Conservation (phyloP, 2,888 invertebrate genomes). For the Plemyria rubiginata region DNA sequence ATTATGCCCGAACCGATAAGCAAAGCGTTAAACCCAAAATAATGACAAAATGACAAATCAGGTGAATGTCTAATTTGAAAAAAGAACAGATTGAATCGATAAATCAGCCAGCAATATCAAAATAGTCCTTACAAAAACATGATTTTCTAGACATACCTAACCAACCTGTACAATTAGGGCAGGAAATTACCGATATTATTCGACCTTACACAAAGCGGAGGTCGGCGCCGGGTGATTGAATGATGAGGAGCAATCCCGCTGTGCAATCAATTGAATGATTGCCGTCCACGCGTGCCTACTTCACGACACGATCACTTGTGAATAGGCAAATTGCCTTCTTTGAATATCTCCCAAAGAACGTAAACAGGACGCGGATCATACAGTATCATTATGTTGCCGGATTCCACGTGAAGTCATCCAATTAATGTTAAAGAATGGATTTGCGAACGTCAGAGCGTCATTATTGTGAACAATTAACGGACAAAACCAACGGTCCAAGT, state of each 20-base stretch:
- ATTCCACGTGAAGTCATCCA: slow-evolving; percentile 62
- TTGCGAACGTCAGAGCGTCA: slow-evolving; percentile 40
- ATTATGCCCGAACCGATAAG: too few species aligned
- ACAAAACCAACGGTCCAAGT: slow-evolving; percentile 34
- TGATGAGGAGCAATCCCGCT: slow-evolving; percentile 66
- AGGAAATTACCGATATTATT: slow-evolving; percentile 35
- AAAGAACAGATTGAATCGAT: neutral
- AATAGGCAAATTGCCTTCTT: slow-evolving; percentile 32
- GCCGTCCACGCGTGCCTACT: slow-evolving; percentile 42
- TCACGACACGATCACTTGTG: slow-evolving; percentile 11
- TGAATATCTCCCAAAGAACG: slow-evolving; percentile 17
- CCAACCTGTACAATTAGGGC: slow-evolving; percentile 30
- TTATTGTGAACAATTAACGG: slow-evolving; percentile 43
- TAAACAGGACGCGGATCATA: slow-evolving; percentile 21
- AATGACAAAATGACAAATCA: too few species aligned
- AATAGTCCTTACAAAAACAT: slow-evolving; percentile 18
- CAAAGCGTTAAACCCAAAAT: too few species aligned
- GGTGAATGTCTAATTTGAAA: too few species aligned
- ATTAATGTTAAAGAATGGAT: slow-evolving; percentile 69
- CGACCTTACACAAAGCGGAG: slow-evolving; percentile 32
- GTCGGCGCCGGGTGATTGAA: slow-evolving; percentile 32
- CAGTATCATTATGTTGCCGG: slow-evolving; percentile 46
- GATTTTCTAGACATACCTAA: slow-evolving; percentile 19
- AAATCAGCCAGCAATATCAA: slow-evolving; percentile 4
- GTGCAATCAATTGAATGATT: slow-evolving; percentile 76